A percentile compares a stretch with the other conserved stretches of the same genome.
phyloP scores from a whole-genome alignment of 2,113 vertebrate genomes.

The Antechinus stuartii region DNA sequence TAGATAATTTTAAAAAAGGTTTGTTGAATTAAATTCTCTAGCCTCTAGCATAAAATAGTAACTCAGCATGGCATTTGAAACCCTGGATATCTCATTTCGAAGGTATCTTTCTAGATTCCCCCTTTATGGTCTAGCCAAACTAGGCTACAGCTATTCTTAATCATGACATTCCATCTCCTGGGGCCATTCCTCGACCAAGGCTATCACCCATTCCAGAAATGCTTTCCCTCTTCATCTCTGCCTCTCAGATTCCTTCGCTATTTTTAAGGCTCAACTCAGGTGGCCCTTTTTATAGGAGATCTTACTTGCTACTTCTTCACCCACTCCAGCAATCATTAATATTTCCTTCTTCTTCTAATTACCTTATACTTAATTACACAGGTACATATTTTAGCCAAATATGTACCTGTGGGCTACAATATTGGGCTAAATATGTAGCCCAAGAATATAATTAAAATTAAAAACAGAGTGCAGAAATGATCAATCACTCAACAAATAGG shows the following conservation, averaged over 20 bases:
- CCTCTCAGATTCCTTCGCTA: neutral
- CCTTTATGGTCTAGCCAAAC: neutral
- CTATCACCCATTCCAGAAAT: neutral
- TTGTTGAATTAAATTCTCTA: neutral
- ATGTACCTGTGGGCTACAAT: no score
- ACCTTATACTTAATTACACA: neutral
- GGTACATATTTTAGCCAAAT: neutral
- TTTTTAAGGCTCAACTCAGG: neutral
- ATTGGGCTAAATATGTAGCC: no score
- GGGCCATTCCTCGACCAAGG: neutral
- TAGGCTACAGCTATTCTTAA: neutral
- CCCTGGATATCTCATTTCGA: neutral
- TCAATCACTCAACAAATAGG: neutral
- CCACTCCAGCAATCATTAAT: neutral
- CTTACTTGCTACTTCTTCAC: neutral
- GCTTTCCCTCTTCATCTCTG: neutral
- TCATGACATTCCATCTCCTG: neutral
- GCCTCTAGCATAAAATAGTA: neutral
- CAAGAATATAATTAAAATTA: neutral
- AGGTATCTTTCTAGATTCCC: neutral
- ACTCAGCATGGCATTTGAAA: neutral
- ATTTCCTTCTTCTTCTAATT: neutral
- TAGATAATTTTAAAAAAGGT: neutral
- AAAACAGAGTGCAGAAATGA: neutral
- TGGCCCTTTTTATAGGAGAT: neutral